These are phyloP conservation scores for Pteronotus mesoamericanus DNA, from an alignment of 2,797 vertebrate genomes.

Conservation along the genomic window DNA sequence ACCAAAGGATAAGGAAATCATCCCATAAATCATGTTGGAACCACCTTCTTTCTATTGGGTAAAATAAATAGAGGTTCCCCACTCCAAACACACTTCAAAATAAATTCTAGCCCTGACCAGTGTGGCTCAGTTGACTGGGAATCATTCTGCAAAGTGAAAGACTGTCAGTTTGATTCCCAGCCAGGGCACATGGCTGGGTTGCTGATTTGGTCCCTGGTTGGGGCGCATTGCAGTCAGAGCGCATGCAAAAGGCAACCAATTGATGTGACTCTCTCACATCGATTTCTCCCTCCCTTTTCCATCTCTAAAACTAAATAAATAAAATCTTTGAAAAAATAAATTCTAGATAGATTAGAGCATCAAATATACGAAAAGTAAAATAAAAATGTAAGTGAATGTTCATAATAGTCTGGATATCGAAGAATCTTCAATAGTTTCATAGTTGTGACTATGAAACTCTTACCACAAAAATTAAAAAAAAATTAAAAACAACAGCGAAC, in stretches of 20 bases:
- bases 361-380: slow-evolving; percentile 4
- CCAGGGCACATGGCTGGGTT: background rate
- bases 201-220: background rate
- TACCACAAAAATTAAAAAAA: slow-evolving; percentile 23
- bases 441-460: background rate
- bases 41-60: background rate
- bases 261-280: too few species aligned
- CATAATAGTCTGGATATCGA: background rate
- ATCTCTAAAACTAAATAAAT: background rate
- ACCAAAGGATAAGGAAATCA: background rate
- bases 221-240: too few species aligned
- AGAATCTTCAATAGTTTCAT: background rate
- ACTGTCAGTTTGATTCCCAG: background rate
- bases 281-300: background rate
- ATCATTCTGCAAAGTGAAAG: background rate
- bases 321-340: background rate
- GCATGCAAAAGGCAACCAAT: background rate
- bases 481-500: background rate
- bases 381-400: background rate
- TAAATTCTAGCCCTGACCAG: background rate
- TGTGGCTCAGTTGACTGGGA: background rate
- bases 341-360: background rate
- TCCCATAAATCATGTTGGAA: background rate
- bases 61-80: background rate
- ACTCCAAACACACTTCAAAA: background rate